These are phyloP conservation scores for Aplodontia rufa DNA, from an alignment of 2,113 vertebrate species.

Conservation along the genomic window DNA sequence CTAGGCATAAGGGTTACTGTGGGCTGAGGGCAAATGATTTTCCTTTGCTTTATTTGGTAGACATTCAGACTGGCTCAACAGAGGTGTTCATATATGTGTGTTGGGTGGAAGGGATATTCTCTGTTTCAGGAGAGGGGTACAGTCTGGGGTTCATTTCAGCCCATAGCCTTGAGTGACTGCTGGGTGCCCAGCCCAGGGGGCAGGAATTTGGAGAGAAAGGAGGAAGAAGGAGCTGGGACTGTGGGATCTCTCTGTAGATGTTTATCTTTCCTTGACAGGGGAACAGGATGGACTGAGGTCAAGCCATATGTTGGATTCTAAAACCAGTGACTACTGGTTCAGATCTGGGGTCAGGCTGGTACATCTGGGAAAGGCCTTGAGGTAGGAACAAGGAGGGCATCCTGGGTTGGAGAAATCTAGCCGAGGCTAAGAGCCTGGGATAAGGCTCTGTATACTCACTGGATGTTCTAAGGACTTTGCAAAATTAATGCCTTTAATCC, in stretches of 20 bases:
- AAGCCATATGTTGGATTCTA: neutral
- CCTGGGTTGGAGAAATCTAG: neutral
- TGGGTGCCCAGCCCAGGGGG: neutral
- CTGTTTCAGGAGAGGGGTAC: neutral
- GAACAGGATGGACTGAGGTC: neutral
- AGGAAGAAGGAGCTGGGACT: neutral
- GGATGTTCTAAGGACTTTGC: neutral
- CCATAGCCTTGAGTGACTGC: neutral
- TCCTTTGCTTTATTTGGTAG: slow-evolving; percentile 44
- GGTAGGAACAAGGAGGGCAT: neutral
- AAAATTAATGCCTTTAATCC: neutral
- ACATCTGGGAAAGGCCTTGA: neutral
- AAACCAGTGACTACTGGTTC: neutral
- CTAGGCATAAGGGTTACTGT: neutral
- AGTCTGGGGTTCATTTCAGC: slow-evolving; percentile 12
- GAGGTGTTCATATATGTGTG: neutral
- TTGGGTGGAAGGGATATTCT: neutral
- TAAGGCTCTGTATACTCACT: neutral
- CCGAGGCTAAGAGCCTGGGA: neutral
- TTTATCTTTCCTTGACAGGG: neutral
- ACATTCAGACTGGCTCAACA: neutral
- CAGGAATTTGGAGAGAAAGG: neutral
- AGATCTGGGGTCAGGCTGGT: neutral
- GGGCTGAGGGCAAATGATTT: neutral
- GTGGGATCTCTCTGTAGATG: neutral